These are phyloP conservation scores for Florisuga fusca DNA, from an alignment of 2,797 vertebrate genomes.

Conservation along the genomic window DNA sequence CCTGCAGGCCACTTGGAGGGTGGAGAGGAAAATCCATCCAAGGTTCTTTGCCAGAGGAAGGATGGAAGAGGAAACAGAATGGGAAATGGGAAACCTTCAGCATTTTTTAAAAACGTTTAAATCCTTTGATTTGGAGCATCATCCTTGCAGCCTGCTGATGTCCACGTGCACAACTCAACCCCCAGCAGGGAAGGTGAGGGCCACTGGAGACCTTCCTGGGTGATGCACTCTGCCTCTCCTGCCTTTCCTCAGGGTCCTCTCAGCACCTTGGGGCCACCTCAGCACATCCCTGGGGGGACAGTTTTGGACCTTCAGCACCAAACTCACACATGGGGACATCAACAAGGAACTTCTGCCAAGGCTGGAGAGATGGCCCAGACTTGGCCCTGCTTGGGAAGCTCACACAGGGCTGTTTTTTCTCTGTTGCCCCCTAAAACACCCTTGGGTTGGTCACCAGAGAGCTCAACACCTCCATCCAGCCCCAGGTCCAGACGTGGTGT, in stretches of 20 bases:
- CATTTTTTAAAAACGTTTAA: not conserved
- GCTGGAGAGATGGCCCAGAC: not conserved
- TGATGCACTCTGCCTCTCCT: fast-evolving
- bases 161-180: not conserved
- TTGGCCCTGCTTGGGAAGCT: fast-evolving
- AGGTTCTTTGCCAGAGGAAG: not conserved
- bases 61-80: fast-evolving
- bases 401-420: fast-evolving
- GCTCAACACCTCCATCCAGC: not conserved
- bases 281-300: too few species aligned
- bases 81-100: fast-evolving
- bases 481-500: fast-evolving
- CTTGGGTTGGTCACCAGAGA: fast-evolving
- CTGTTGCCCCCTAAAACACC: not conserved
- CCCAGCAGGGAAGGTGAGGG: not conserved
- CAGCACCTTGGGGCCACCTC: not conserved
- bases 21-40: fast-evolving
- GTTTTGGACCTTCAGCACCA: not conserved
- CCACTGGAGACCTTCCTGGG: not conserved
- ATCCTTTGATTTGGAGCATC: not conserved
- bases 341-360: not conserved
- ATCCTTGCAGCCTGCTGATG: fast-evolving
- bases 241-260: not conserved
- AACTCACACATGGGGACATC: fast-evolving
- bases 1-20: not conserved